phyloP scores from a whole-genome alignment of 2,797 vertebrate genomes.

The Anguilla anguilla region DNA sequence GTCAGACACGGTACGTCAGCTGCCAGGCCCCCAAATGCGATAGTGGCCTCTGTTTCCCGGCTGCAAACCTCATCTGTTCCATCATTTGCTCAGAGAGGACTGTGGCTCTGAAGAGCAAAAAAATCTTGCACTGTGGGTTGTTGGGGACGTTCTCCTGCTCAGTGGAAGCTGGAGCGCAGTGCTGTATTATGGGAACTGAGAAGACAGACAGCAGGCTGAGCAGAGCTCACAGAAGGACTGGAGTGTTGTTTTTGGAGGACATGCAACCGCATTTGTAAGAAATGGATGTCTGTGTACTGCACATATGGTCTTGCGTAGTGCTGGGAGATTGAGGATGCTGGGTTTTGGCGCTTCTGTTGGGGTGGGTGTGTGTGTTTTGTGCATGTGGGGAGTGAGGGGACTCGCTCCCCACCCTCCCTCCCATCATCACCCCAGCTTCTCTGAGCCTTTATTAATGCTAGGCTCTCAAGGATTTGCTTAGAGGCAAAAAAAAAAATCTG shows the following conservation, averaged over 20 bases:
- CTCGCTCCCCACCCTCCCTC: neutral
- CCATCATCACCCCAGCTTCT: neutral
- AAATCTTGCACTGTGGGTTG: neutral
- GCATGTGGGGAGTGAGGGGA: neutral
- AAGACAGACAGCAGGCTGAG: neutral
- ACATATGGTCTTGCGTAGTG: neutral
- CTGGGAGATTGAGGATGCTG: neutral
- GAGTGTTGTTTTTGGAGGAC: conserved; percentile 1
- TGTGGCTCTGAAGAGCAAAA: neutral
- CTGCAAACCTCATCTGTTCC: neutral
- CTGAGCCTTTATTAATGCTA: neutral
- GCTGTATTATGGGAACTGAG: neutral
- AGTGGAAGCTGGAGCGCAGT: neutral
- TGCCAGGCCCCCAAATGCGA: neutral
- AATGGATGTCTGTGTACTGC: neutral
- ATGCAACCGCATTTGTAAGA: neutral
- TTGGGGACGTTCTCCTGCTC: neutral
- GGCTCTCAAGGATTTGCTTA: neutral
- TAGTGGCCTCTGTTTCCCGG: neutral
- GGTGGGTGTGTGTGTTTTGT: too few species aligned
- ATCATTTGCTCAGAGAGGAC: neutral
- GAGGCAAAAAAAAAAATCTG: neutral
- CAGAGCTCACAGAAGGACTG: conserved; percentile 1
- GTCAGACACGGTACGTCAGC: neutral
- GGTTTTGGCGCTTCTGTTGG: neutral